Base-by-base conservation (phyloP, 92 coral and sea anemone genomes). In the Montipora capitata region DNA sequence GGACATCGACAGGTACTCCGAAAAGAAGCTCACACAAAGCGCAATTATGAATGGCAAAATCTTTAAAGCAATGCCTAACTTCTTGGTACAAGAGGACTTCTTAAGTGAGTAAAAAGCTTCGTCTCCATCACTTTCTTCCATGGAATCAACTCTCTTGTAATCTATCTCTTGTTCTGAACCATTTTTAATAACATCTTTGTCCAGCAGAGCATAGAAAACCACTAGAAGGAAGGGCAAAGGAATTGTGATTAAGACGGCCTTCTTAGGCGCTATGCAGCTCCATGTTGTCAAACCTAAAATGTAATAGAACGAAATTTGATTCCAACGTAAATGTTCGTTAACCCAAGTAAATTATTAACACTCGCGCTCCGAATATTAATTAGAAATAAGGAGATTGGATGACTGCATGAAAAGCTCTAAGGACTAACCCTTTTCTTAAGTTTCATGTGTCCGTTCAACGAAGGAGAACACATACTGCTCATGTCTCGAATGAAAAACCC, bases 221-320 rank as follows among this genome's bases (percentile, higher is more conserved):
- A 93, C 10, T 81, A 70, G 41, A 63, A 93, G 40, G 58, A 91
- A 68, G 78, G 98, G 85, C 89, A 93, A 85, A 3, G 96, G 92
- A 43, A 93, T 92, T 44, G 95, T 85, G 10, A 88, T 88, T 74
- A 95, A 78, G 49, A 95, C 92, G 40, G 98, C 92, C 64, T 93
- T 95, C 85, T 78, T 95, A 9, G 98, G 96, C 5, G 96, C 76
- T 4, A 89, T 93, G 80, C 98, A 95, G 56, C 77, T 57, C 98
- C 98, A 93, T 9, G 96, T 95, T 9, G 77, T 73, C 15, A 73
- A 56, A 49, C 40, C 77, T 73, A 15, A 69, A 69, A n/a, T 40
- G 5, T 9, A 70, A 10, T 0, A 27, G 35, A 70, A 27, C 42
- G 18, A 40, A 11, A 35, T 12, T 68, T 3, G 48, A 9, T 68